These are phyloP conservation scores for Sandelia bainsii DNA, from an alignment of 2,797 vertebrate genomes.

Conservation along the genomic window DNA sequence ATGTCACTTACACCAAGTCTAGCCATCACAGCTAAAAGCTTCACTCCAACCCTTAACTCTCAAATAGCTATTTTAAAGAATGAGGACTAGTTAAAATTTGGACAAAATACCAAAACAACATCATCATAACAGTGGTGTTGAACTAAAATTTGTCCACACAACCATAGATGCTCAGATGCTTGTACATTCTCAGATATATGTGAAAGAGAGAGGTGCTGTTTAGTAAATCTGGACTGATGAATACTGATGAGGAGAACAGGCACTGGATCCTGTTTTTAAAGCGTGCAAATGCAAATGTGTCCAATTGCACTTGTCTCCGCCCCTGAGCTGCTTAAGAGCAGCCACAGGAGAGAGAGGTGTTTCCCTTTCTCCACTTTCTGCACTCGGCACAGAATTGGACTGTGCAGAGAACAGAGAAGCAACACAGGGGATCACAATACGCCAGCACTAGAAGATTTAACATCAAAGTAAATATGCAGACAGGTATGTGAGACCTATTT, in stretches of 20 bases:
- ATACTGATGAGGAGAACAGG: background rate
- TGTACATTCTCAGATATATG: background rate
- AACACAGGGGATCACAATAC: conserved; percentile 5
- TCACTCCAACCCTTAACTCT: too few species aligned
- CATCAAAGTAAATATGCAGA: conserved; percentile 46
- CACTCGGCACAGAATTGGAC: conserved; percentile 21
- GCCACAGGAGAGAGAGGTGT: conserved; percentile 41
- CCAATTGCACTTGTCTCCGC: conserved; percentile 24
- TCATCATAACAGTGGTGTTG: too few species aligned
- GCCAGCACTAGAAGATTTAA: conserved; percentile 20
- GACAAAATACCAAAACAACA: too few species aligned
- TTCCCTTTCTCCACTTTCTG: conserved; percentile 30
- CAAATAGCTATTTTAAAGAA: too few species aligned
- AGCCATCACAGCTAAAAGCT: too few species aligned
- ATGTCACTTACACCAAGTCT: too few species aligned
- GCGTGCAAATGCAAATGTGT: too few species aligned
- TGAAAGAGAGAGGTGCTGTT: background rate
- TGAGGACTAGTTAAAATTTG: too few species aligned
- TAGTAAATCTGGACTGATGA: background rate
- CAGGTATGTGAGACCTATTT: conserved; percentile 55
- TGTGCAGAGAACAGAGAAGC: conserved; percentile 25
- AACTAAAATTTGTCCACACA: too few species aligned
- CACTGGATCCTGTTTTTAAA: conserved; percentile 1
- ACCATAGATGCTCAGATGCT: too few species aligned
- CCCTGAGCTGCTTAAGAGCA: conserved; percentile 40